phyloP scores from a whole-genome alignment of 2,888 invertebrate species.

The Cantharis rufa region DNA sequence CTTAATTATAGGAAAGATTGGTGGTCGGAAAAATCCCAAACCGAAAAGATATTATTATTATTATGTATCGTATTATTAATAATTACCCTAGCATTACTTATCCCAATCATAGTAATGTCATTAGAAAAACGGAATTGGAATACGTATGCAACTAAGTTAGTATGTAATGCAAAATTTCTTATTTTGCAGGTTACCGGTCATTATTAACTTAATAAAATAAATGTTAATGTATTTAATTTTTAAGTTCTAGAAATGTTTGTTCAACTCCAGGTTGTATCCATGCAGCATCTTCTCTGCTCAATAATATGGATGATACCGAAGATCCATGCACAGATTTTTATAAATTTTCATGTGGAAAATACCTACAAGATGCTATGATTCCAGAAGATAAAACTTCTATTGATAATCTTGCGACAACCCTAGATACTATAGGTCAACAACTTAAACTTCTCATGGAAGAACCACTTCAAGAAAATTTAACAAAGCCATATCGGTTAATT shows the following conservation, averaged over 20 bases:
- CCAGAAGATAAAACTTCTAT: conserved; percentile 81
- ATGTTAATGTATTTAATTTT: conserved; percentile 32
- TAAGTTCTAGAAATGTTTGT: conserved; percentile 56
- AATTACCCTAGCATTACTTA: conserved; percentile 63
- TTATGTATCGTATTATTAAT: conserved; percentile 52
- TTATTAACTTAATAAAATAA: background rate
- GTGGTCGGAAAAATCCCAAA: conserved; percentile 75
- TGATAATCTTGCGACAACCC: conserved; percentile 74
- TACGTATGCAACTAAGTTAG: too few relatives aligned
- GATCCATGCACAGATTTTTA: conserved; percentile 85
- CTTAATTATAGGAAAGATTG: conserved; percentile 54
- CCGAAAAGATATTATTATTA: conserved; percentile 71
- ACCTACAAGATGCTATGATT: conserved; percentile 68
- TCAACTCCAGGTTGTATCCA: conserved; percentile 78
- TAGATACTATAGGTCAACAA: conserved; percentile 75
- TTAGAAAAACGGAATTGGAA: background rate
- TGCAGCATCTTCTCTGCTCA: conserved; percentile 73
- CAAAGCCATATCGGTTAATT: conserved; percentile 73
- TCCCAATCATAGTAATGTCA: conserved; percentile 61
- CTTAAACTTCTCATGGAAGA: conserved; percentile 71
- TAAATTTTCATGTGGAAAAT: conserved; percentile 76
- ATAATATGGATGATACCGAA: conserved; percentile 59
- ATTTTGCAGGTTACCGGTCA: too few relatives aligned
- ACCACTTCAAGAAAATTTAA: conserved; percentile 63
- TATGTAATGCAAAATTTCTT: too few relatives aligned